Evolutionary conservation across 2,113 vertebrate species (phyloP), one percentile per base, ranked within the genome.

Genomic region (Diadophis punctatus): DNA sequence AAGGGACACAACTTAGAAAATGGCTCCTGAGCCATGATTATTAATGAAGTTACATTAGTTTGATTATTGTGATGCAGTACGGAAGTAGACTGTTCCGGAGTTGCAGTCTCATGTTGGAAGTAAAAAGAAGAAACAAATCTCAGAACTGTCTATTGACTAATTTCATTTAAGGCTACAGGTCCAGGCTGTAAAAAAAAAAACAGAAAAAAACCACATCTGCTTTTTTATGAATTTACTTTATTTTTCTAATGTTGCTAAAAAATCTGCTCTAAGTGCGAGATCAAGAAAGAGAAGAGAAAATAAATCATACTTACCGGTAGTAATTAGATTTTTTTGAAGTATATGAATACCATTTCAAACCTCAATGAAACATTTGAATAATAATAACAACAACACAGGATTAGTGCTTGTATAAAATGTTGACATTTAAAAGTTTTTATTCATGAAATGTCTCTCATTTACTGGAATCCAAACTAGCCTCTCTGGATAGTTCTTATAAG

Each of bases 1-100:
- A 55, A 39, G 12, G 34, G 51, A 0, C 12, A 43, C 90, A 18
- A 58, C 55, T 91, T 90, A 87, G 56, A 90, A 92, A 95, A 95
- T 95, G 89, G 53, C 94, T 87, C 30, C 48, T n/a, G 48, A 30
- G 49, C 48, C 48, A 87, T 7, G 51, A 11, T 87, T 51, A 27
- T 49, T 87, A 16, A 87, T 48, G 43, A 74, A 34, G 68, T 74
- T 74, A 8, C 68, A 34, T 74, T 87, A 30, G 27, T 22, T 51
- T 51, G 27, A 49, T 63, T 48, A 49, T 48, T 90, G 88, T 68
- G 25, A 43, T 23, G 46, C 22, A 49, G 8, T 90, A 43, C 16
- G 0, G 49, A 43, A 18, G 53, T 25, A 89, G 60, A 20, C 46
- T 90, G 9, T 51, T 68, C 14, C 43, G 89, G n/a, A 22, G n/a